Base-by-base conservation (phyloP, 35 echinoderm and acorn worm genomes). In the Heliocidaris erythrogramma region DNA sequence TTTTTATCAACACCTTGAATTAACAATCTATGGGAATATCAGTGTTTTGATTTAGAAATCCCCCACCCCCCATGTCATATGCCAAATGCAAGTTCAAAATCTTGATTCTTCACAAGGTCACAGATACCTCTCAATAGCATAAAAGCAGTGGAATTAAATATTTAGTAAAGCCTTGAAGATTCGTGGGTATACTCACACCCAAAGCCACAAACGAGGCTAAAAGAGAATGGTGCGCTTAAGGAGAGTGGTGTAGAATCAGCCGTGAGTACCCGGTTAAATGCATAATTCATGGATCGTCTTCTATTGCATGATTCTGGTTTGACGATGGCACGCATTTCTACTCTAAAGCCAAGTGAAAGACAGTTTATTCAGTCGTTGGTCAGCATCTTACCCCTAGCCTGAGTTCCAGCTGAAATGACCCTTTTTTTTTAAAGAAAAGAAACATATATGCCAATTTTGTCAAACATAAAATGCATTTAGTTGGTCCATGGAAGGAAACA, bases 71-170 rank as follows among this genome's bases (percentile, higher is more conserved):
- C 61, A 27, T 29, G 27, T n/a, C 65, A 56, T 56, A n/a, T 27
- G 2, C 5, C 7, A 78, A 18, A 7, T 78, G 65, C 65, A 78
- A 7, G 4, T 78, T 78, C 2, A 7, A 18, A 78, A 78, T 17
- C 60, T 24, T 24, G 17, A 17, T 69, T 21, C 60, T 17, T 69
- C 2, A 21, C 17, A 24, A 69, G 65, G 21, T 27, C 65, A 78
- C 65, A 3, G n/a, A 42, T 18, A 78, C 65, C 65, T 7, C 59
- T 17, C 5, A 27, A n/a, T 78, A 78, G 65, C 65, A 21, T 78
- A 21, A 78, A 78, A 78, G 65, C 65, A 78, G 65, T 78, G 27
- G 14, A 89, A 89, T 89, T 48, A 89, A 89, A 89, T 89, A 89
- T 89, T 89, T 32, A 89, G 31, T 17, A 89, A 89, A 48, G 10